Evolutionary conservation across 2,113 vertebrate genomes (phyloP).

Genomic region (Phalacrocorax pelagicus): DNA sequence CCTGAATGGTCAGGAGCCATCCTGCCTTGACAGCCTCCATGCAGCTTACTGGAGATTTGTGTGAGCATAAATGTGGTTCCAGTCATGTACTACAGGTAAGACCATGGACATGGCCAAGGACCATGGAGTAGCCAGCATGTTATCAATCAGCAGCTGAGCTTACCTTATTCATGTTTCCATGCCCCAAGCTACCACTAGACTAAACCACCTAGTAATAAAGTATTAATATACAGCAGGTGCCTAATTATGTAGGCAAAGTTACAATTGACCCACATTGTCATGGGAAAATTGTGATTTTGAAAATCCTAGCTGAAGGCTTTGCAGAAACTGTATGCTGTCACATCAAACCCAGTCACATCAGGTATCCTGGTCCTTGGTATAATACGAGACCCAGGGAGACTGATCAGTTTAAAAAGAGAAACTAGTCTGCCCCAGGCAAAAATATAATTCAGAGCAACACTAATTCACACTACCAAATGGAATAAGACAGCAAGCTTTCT

Average conservation of each 20-base stretch:
- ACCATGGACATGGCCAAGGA: fast-evolving
- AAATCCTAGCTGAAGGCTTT: conserved; percentile 34
- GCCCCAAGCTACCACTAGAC: background rate
- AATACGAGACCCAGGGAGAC: conserved; percentile 14
- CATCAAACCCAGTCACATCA: conserved; percentile 43
- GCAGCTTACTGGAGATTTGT: background rate
- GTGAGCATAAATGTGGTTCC: background rate
- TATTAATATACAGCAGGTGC: background rate
- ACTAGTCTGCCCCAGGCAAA: conserved; percentile 6
- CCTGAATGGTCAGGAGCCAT: background rate
- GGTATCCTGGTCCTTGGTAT: background rate
- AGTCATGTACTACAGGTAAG: background rate
- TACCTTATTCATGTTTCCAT: background rate
- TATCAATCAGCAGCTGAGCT: background rate
- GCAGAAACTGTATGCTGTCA: background rate
- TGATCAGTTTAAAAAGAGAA: conserved; percentile 59
- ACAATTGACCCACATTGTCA: conserved; percentile 13
- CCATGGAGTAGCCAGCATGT: background rate
- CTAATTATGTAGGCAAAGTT: conserved; percentile 1
- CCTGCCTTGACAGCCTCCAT: background rate
- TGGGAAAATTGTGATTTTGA: background rate
- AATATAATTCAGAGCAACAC: conserved; percentile 32
- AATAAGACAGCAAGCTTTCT: background rate
- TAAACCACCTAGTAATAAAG: conserved; percentile 15
- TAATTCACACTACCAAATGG: conserved; percentile 35